Evolutionary conservation across 2,797 vertebrate genomes (phyloP).

Genomic region (Labroides dimidiatus): DNA sequence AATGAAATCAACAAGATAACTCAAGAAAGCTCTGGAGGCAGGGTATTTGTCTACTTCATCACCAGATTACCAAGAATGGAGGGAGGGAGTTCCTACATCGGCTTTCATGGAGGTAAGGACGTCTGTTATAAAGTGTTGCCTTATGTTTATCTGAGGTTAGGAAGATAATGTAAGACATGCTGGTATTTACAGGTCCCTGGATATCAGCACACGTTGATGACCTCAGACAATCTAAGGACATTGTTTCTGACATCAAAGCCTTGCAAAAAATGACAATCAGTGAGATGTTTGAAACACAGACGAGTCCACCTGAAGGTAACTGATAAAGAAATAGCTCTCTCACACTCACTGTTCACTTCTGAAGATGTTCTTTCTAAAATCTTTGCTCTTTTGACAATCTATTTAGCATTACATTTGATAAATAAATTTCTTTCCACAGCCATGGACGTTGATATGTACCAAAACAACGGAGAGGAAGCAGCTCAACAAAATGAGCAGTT

Average conservation of each 20-base stretch:
- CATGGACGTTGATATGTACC: constrained; percentile 79
- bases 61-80: constrained; percentile 92
- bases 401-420: not conserved
- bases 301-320: constrained; percentile 68
- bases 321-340: not conserved
- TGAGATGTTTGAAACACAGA: constrained; percentile 86
- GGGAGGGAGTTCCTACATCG: constrained; percentile 89
- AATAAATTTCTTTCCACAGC: constrained; percentile 55
- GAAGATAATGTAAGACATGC: constrained; percentile 10
- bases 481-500: constrained; percentile 4
- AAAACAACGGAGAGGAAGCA: constrained; percentile 48
- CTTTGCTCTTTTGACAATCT: not conserved
- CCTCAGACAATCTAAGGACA: constrained; percentile 88
- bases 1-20: constrained; percentile 92
- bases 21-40: constrained; percentile 54
- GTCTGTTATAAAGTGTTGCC: not conserved
- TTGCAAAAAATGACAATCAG: constrained; percentile 91
- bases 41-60: constrained; percentile 91
- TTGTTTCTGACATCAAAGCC: constrained; percentile 88
- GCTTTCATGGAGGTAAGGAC: constrained; percentile 92
- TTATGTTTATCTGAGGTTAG: not conserved
- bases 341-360: not conserved
- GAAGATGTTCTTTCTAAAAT: not conserved
- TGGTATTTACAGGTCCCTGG: constrained; percentile 87
- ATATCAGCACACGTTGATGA: constrained; percentile 95